phyloP scores from a whole-genome alignment of 2,888 invertebrate genomes.

The Sclerodermus sp. region DNA sequence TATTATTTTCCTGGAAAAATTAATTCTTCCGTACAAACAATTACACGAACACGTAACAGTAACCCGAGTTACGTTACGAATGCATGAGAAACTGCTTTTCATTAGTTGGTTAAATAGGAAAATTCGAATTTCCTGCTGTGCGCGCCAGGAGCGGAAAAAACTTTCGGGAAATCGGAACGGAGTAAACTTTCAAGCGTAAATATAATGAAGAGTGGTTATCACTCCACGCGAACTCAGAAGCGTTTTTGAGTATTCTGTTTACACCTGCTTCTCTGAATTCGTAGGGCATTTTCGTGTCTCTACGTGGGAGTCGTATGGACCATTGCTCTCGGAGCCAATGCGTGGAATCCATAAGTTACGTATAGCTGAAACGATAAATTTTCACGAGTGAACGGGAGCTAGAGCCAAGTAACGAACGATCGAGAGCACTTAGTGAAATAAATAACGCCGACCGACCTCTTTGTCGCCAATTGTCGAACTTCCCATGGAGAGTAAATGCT shows the following conservation, averaged over 20 bases:
- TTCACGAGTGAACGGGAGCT: conserved; percentile 33
- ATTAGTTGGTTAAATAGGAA: too few relatives aligned
- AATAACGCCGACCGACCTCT: conserved; percentile 49
- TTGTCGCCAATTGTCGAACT: conserved; percentile 54
- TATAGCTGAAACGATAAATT: conserved; percentile 35
- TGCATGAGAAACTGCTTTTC: too few relatives aligned
- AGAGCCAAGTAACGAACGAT: conserved; percentile 43
- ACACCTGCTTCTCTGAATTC: conserved; percentile 17
- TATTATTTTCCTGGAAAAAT: too few relatives aligned
- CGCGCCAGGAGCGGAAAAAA: too few relatives aligned
- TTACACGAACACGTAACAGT: conserved; percentile 9
- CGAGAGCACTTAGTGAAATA: conserved; percentile 53
- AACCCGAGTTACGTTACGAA: too few relatives aligned
- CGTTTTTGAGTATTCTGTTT: conserved; percentile 6
- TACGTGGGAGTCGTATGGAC: conserved; percentile 20
- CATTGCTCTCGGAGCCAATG: conserved; percentile 21
- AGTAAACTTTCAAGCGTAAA: too few relatives aligned
- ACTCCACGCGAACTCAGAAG: too few relatives aligned
- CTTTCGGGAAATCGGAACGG: too few relatives aligned
- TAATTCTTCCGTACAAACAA: too few relatives aligned
- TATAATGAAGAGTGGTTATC: too few relatives aligned
- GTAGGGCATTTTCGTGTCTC: conserved; percentile 26
- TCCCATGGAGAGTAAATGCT: conserved; percentile 36
- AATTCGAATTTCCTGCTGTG: too few relatives aligned
- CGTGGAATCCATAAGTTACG: conserved; percentile 32